Conservation (phyloP, 2,888 invertebrate species). For the Bursaphelenchus okinawaensis region DNA sequence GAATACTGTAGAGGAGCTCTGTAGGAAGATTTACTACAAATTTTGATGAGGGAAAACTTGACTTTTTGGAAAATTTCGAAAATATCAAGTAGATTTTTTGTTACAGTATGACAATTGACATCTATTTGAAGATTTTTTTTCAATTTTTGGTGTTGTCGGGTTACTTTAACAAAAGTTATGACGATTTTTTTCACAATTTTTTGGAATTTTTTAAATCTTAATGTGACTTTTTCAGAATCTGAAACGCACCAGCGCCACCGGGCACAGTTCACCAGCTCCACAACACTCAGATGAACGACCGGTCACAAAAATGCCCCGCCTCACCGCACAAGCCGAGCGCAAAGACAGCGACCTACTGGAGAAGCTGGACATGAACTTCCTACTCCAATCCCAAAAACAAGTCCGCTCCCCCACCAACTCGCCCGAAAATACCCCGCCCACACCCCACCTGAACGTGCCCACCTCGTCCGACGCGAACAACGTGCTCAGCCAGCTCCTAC, state of each 20-base stretch:
- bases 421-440: not conserved
- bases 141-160: not conserved
- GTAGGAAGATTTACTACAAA: too few relatives aligned
- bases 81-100: too few relatives aligned
- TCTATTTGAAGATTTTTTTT: too few relatives aligned
- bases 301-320: constrained; percentile 10
- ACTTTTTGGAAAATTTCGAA: too few relatives aligned
- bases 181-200: not conserved
- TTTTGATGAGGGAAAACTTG: too few relatives aligned
- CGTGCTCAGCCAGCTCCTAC: constrained; percentile 11
- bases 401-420: not conserved
- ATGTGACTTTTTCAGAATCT: not conserved
- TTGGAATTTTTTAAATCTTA: not conserved
- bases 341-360: constrained; percentile 69
- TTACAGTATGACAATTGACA: too few relatives aligned
- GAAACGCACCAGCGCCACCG: not conserved
- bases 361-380: not conserved
- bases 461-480: not conserved
- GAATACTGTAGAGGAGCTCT: too few relatives aligned
- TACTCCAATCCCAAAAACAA: not conserved
- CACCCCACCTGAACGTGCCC: constrained; percentile 3
- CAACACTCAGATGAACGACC: constrained; percentile 2
- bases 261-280: not conserved
- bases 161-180: not conserved
- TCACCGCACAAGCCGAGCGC: not conserved